Conservation (phyloP, 2,113 vertebrate species). For the Chauna torquata region DNA sequence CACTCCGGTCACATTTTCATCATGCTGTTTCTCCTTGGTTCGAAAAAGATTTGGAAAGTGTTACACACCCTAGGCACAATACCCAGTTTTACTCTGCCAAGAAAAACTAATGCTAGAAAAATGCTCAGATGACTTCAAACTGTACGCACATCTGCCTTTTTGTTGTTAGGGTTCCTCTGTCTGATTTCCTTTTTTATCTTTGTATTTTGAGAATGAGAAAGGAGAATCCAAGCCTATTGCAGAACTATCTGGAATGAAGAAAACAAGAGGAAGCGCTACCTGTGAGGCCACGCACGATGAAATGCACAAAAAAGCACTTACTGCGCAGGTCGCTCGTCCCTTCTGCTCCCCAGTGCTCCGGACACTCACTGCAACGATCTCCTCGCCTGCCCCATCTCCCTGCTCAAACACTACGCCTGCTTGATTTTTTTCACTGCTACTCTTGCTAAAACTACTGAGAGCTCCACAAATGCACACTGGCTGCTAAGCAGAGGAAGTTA, state of each 20-base stretch:
- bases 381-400: neutral
- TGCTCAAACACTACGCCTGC: neutral
- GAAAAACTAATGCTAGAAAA: slow-evolving; percentile 59
- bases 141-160: neutral
- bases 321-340: neutral
- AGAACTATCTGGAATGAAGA: neutral
- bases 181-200: neutral
- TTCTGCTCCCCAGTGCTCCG: neutral
- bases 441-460: neutral
- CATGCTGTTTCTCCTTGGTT: slow-evolving; percentile 2
- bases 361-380: neutral
- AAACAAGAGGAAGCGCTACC: neutral
- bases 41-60: slow-evolving; percentile 38
- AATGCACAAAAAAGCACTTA: neutral
- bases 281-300: neutral
- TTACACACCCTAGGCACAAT: slow-evolving; percentile 53
- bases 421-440: neutral
- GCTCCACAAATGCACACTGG: neutral
- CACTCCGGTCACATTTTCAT: neutral
- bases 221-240: neutral
- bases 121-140: slow-evolving; percentile 56
- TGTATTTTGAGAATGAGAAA: neutral
- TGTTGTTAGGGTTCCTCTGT: neutral
- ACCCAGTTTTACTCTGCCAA: slow-evolving; percentile 45
- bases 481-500: neutral